Base-by-base conservation (phyloP, 2,888 invertebrate genomes). In the Harpalus rufipes region DNA sequence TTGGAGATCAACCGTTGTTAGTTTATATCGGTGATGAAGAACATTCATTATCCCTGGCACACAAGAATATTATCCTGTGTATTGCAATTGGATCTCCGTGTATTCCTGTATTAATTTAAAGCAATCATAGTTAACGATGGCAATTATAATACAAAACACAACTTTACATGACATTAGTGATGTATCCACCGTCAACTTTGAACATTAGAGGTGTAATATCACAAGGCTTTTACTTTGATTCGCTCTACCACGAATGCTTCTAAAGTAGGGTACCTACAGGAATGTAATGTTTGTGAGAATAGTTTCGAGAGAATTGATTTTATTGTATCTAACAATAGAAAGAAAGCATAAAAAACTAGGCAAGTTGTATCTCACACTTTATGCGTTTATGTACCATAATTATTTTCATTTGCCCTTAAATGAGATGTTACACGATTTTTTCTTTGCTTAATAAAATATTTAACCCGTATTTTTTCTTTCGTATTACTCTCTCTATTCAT, bases 161-260 rank as follows among this genome's bases (percentile, higher is more conserved):
- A 51, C 44, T 51, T 51, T 51, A 51, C 44, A 51, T 51, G 44
- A 12, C 44, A 51, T 51, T 51, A 51, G 44, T 51, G 44, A 51
- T 51, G 44, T 51, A 51, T 51, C 44, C 10, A 51, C 12, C 44
- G 44, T 51, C 44, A 51, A 51, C 44, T 51, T 51, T 51, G 44
- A 51, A 10, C 44, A 51, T 51, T 51, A 51, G 44, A 51, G 44
- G 44, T 51, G 44, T 51, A 51, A 51, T 51, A 51, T 51, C 44
- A 51, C 44, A 51, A 32, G 44, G 44, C 44, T 12, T 7, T 51
- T 51, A 10, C 44, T 51, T 51, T 51, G 44, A 51, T 51, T 51
- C 12, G 44, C 44, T 51, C 44, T 32, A 32, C 5, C 44, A 51
- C 44, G 10, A 51, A 0, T 51, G 44, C 44, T 51, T 51, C 44